phyloP scores from a whole-genome alignment of 2,797 vertebrate species.

The Paramormyrops hopkinsi region DNA sequence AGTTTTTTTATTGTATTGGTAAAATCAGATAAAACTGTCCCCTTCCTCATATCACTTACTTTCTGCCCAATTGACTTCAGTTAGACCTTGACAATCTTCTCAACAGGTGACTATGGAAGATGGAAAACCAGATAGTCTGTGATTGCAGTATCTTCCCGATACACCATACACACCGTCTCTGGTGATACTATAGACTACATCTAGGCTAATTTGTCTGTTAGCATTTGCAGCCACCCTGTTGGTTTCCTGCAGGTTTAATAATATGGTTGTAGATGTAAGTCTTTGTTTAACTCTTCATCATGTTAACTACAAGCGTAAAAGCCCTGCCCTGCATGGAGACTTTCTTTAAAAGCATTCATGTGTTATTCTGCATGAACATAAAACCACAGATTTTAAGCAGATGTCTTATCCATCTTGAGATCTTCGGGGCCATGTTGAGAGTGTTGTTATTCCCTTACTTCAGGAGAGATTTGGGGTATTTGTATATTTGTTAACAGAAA shows the following conservation, averaged over 20 bases:
- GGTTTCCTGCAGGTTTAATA: not conserved
- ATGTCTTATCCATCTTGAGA: not conserved
- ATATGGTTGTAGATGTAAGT: not conserved
- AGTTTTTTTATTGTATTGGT: not conserved
- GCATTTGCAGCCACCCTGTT: not conserved
- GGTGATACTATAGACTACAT: not conserved
- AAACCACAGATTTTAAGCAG: conserved; percentile 7
- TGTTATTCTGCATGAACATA: conserved; percentile 7
- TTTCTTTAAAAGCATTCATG: not conserved
- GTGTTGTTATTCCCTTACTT: not conserved
- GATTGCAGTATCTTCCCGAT: not conserved
- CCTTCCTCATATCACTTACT: not conserved
- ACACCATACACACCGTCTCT: not conserved
- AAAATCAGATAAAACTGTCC: not conserved
- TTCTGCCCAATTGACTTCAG: not conserved
- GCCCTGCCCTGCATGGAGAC: not conserved
- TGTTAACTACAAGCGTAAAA: not conserved
- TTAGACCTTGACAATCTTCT: not conserved
- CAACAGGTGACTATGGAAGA: not conserved
- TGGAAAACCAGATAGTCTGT: not conserved
- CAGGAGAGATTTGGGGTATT: not conserved
- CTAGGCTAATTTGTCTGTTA: not conserved
- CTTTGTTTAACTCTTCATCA: not conserved
- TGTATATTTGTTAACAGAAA: not conserved
- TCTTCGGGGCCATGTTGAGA: not conserved